Base-by-base conservation (phyloP, 2,888 invertebrate genomes). In the Scaptomyza flava region DNA sequence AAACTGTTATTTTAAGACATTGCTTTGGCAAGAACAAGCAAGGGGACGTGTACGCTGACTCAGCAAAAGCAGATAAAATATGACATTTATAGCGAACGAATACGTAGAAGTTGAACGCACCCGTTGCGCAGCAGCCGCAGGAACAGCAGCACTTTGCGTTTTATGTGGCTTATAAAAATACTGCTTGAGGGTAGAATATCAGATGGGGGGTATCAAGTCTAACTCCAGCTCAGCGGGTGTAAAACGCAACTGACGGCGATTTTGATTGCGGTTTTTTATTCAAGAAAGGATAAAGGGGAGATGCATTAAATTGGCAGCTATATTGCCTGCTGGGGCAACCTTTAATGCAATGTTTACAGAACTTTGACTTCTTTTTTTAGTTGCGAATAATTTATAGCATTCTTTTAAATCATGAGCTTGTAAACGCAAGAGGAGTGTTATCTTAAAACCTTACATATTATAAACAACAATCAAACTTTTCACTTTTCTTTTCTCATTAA, bases 51-150 rank as follows among this genome's bases (percentile, higher is more conserved):
- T 42, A 38, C 45, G 30, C 31, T 51, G 53, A 51, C 46, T 45
- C 47, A 48, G 47, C 43, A 36, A 33, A 14, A 58, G 54, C 66
- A 76, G 80, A 81, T 86, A 86, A 81, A 88, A 81, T 82, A 86
- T 81, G 81, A 82, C 89, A 88, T 82, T 82, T 86, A 88, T 88
- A 80, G 87, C 87, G 80, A 48, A 68, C 67, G 86, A 85, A 82
- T 83, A 77, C 68, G 84, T 79, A 72, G 81, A 84, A 81, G 86
- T 85, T 82, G 87, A 82, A 82, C 87, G 81, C 87, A 86, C 81
- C 77, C 86, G 61, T 64, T 78, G 84, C 80, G 66, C 51, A 31
- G 59, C 61, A 62, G 62, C 48, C 65, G 42, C 50, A 64, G 65
- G 65, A 42, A 51, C 63, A 63, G 50, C 69, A 62, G 79, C 52